A percentile compares a stretch with the other conserved stretches of the same genome.
Conservation (phyloP, 2,797 vertebrate species). For the Scolopax rusticola region DNA sequence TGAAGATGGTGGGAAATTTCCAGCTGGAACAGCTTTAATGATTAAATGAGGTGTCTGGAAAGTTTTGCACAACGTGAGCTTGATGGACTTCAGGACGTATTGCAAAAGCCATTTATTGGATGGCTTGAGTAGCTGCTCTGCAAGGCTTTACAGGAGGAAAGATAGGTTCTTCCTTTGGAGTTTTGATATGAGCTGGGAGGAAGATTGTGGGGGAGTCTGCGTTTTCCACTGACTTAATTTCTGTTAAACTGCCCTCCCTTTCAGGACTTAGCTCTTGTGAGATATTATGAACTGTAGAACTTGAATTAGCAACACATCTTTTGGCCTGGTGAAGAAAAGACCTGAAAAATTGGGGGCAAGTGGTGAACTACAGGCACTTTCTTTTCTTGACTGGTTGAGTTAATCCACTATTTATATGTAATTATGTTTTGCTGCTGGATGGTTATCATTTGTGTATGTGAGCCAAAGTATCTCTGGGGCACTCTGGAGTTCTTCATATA, state of each 20-base stretch:
- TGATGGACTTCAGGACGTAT: neutral
- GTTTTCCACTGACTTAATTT: neutral
- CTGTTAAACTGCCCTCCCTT: neutral
- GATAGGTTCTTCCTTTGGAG: neutral
- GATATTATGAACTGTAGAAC: neutral
- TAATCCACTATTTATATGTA: neutral
- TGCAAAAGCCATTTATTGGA: neutral
- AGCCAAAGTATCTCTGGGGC: neutral
- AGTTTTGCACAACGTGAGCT: neutral
- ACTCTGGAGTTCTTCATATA: neutral
- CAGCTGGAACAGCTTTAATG: neutral
- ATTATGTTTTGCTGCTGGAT: neutral
- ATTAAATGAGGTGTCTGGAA: conserved; percentile 8
- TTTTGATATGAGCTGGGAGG: neutral
- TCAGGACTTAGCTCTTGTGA: neutral
- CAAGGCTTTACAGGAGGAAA: neutral
- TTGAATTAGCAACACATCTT: neutral
- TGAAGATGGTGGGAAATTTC: neutral
- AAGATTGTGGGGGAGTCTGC: neutral
- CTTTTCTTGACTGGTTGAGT: neutral
- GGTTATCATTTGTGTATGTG: neutral
- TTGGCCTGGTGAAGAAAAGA: neutral
- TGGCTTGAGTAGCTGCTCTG: neutral
- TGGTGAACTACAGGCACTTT: neutral
- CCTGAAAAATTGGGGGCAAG: neutral